Conservation (phyloP, 2,888 invertebrate genomes). For the Drosophila pseudotakahashii region DNA sequence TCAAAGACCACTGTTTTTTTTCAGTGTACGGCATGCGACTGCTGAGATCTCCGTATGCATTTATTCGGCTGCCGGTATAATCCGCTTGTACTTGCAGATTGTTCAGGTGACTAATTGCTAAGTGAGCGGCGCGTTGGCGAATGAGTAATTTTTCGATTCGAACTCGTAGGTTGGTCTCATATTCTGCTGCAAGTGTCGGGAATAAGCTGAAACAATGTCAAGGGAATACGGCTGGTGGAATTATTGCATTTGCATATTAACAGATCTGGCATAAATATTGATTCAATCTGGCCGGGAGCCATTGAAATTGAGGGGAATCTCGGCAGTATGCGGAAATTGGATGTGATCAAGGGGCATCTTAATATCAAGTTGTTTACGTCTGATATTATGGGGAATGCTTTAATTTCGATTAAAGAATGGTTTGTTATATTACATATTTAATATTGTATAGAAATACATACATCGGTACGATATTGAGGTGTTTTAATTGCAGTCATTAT, state of each 20-base stretch:
- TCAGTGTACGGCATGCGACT: slow-evolving; percentile 8
- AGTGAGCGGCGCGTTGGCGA: slow-evolving; percentile 28
- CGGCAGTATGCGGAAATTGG: slow-evolving; percentile 26
- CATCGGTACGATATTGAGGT: background rate
- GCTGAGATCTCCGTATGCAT: slow-evolving; percentile 16
- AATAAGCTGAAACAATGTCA: slow-evolving; percentile 34
- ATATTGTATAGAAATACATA: background rate
- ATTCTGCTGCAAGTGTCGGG: slow-evolving; percentile 28
- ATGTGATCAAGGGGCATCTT: slow-evolving; percentile 3
- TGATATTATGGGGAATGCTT: background rate
- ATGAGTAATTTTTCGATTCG: slow-evolving; percentile 36
- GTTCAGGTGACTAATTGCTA: slow-evolving; percentile 58
- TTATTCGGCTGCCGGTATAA: slow-evolving; percentile 35
- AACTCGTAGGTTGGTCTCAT: slow-evolving; percentile 20
- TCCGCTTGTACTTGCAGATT: slow-evolving; percentile 43
- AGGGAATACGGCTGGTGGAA: slow-evolving; percentile 27
- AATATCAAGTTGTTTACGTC: background rate
- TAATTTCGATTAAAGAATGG: background rate
- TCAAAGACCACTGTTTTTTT: background rate
- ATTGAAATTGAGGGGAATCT: slow-evolving; percentile 9
- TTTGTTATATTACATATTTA: background rate
- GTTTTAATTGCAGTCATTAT: background rate
- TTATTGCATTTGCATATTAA: slow-evolving; percentile 40
- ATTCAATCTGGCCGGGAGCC: slow-evolving; percentile 14
- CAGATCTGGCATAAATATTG: slow-evolving; percentile 38